These are phyloP conservation scores for Danio albolineatus DNA, from an alignment of 2,797 vertebrate species.

Conservation along the genomic window DNA sequence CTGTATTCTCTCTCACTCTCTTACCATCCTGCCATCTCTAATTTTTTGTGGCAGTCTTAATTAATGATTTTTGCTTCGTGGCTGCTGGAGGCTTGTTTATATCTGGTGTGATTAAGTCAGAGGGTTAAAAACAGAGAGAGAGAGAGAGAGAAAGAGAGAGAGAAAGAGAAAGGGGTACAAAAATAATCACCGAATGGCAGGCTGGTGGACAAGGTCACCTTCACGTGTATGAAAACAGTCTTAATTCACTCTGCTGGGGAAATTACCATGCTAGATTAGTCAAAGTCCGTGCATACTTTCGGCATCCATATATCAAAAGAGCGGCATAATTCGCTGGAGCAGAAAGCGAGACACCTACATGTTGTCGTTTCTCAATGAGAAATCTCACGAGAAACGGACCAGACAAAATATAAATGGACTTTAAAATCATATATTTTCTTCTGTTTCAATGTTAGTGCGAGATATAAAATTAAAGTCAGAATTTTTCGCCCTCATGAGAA, in stretches of 20 bases:
- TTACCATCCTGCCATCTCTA: constrained; percentile 72
- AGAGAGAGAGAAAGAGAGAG: constrained; percentile 63
- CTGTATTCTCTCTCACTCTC: constrained; percentile 54
- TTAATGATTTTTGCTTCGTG: constrained; percentile 83
- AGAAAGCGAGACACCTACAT: constrained; percentile 30
- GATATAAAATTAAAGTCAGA: background rate
- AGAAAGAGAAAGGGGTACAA: constrained; percentile 69
- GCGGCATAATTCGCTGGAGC: constrained; percentile 30
- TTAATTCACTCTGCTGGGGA: constrained; percentile 77
- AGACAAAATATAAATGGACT: constrained; percentile 3
- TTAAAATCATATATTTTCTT: background rate
- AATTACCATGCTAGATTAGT: constrained; percentile 75
- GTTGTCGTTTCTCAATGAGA: constrained; percentile 25
- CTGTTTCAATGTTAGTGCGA: background rate
- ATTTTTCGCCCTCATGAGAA: no score
- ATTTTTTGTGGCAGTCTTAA: constrained; percentile 89
- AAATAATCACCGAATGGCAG: constrained; percentile 80
- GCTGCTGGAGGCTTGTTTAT: constrained; percentile 75
- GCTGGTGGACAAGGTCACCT: constrained; percentile 84
- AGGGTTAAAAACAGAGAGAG: constrained; percentile 36
- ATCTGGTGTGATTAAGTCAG: constrained; percentile 81
- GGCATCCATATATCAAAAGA: constrained; percentile 63
- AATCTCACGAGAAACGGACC: constrained; percentile 13
- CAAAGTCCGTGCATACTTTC: constrained; percentile 63
- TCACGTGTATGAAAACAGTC: constrained; percentile 80